Evolutionary conservation across 2,888 invertebrate species (phyloP), one percentile per base, ranked within the genome.

Genomic region (Acrobasis consociella): DNA sequence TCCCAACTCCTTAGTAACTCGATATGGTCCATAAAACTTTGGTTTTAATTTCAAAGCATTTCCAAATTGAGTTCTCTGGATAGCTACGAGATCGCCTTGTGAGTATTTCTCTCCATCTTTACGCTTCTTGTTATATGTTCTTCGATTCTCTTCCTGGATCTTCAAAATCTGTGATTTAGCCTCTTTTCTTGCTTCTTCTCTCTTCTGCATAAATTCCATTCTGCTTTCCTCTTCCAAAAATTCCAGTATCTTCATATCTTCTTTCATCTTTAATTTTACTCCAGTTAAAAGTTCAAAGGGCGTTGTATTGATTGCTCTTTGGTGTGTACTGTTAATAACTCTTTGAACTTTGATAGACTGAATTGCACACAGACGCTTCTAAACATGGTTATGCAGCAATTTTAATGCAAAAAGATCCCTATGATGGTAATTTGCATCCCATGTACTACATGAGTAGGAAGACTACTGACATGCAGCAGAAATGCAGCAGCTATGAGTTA

Each of bases 301-400:
- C 2, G 70, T 69, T n/a, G 61, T 72, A 16, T 64, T 53, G 0
- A 69, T 66, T 31, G 68, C 66, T 8, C 71, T 38, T 13, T 72
- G 71, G 58, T 62, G 70, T 0, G 72, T 72, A n/a, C 67, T 65
- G 52, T 74, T 49, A n/a, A n/a, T n/a, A n/a, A n/a, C n/a, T n/a
- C n/a, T n/a, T n/a, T n/a, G n/a, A n/a, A n/a, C n/a, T n/a, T n/a
- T n/a, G n/a, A n/a, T n/a, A n/a, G n/a, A n/a, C n/a, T n/a, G n/a
- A n/a, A n/a, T n/a, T n/a, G n/a, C n/a, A n/a, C n/a, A n/a, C n/a
- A n/a, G n/a, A n/a, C n/a, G n/a, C n/a, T n/a, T n/a, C n/a, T n/a
- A n/a, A n/a, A n/a, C n/a, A 38, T 13, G 68, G 65, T 0, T 63
- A 64, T 46, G 58, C 66, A 38, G 68, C 68, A 2, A 62, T 66